phyloP scores from a whole-genome alignment of 2,888 invertebrate genomes.

The Eristalinus aeneus region DNA sequence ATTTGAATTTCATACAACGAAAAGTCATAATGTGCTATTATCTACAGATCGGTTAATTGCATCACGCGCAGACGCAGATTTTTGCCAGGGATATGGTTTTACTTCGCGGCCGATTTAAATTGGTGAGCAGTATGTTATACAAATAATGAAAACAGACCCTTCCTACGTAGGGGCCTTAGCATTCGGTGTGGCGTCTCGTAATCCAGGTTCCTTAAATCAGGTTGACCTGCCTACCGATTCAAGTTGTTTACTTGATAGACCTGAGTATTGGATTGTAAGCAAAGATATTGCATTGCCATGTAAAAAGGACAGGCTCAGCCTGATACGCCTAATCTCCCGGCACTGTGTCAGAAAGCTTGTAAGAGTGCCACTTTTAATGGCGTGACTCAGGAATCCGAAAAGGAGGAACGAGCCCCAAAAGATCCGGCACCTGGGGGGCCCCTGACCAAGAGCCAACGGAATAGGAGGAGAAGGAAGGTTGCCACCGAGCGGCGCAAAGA shows the following conservation, averaged over 20 bases:
- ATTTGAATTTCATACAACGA: constrained; percentile 87
- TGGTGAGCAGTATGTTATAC: constrained; percentile 94
- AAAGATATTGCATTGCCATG: constrained; percentile 92
- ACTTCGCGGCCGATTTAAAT: constrained; percentile 92
- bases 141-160: constrained; percentile 91
- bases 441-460: too few species aligned
- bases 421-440: too few species aligned
- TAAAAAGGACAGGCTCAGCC: constrained; percentile 91
- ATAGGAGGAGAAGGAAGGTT: too few species aligned
- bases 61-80: constrained; percentile 91
- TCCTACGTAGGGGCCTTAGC: constrained; percentile 95
- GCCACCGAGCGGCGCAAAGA: too few species aligned
- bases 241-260: constrained; percentile 93
- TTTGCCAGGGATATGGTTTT: constrained; percentile 97
- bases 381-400: too few species aligned
- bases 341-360: too few species aligned
- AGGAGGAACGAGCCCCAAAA: too few species aligned
- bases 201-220: constrained; percentile 89
- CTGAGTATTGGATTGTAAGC: constrained; percentile 98
- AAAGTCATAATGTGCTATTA: constrained; percentile 92
- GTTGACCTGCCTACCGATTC: constrained; percentile 94
- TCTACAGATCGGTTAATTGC: constrained; percentile 90
- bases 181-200: constrained; percentile 96
- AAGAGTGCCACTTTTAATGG: too few species aligned
- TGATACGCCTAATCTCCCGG: too few species aligned